A percentile compares a stretch with the other conserved stretches of the same genome.
These are phyloP conservation scores for Cottus gobio DNA, from an alignment of 2,113 vertebrate species.

Conservation along the genomic window DNA sequence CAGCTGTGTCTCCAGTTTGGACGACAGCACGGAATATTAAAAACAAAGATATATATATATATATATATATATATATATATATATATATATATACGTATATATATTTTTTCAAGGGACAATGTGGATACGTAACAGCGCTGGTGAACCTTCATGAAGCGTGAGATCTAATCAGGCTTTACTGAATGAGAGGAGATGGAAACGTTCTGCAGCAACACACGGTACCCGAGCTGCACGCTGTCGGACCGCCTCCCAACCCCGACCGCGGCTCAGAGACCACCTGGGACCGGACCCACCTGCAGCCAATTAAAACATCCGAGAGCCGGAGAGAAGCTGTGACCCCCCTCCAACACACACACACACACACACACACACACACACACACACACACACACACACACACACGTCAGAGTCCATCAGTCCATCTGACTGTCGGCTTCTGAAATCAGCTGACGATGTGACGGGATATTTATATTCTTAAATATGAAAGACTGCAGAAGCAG, in stretches of 20 bases:
- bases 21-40: too few species aligned
- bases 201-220: too few species aligned
- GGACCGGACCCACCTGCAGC: conserved; percentile 31
- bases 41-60: too few species aligned
- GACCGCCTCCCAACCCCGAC: conserved; percentile 17
- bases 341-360: neutral
- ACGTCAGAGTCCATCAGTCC: conserved; percentile 33
- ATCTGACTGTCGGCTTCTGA: neutral
- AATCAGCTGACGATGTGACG: neutral
- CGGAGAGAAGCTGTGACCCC: conserved; percentile 27
- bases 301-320: conserved; percentile 48
- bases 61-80: too few species aligned
- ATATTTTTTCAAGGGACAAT: too few species aligned
- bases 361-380: conserved; percentile 9
- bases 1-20: too few species aligned
- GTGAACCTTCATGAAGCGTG: too few species aligned
- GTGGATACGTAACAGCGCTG: too few species aligned
- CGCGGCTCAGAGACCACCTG: conserved; percentile 34
- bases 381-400: conserved; percentile 11
- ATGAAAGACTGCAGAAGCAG: neutral
- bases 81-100: too few species aligned
- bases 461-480: neutral
- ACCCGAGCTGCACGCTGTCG: neutral
- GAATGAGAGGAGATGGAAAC: too few species aligned
- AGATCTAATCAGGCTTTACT: too few species aligned